Conservation (phyloP, 2,888 invertebrate species). For the Enchytraeus crypticus region DNA sequence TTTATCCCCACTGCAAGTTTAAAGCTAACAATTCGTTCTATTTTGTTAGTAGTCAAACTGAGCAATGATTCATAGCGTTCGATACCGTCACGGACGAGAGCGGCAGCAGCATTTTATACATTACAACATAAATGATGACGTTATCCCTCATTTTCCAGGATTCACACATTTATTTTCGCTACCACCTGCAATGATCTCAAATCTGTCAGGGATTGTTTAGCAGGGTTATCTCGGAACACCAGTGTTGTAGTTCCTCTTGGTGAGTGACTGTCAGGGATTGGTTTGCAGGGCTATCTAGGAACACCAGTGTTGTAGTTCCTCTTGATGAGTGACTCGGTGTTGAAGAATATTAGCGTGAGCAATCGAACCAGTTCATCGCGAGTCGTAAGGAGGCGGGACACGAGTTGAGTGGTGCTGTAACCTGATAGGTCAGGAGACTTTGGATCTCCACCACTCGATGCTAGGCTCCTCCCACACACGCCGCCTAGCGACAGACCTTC, state of each 20-base stretch:
- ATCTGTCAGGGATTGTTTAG: too few relatives aligned
- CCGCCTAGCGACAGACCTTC: background rate
- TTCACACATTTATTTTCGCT: too few relatives aligned
- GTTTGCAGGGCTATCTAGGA: slow-evolving; percentile 57
- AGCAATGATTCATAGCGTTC: too few relatives aligned
- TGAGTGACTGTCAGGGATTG: too few relatives aligned
- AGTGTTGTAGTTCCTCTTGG: slow-evolving; percentile 48
- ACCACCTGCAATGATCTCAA: too few relatives aligned
- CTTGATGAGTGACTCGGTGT: slow-evolving; percentile 20
- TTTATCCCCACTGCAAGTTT: too few relatives aligned
- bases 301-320: slow-evolving; percentile 58
- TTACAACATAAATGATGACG: too few relatives aligned
- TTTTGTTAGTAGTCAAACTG: too few relatives aligned
- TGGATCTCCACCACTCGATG: background rate
- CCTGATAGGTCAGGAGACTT: slow-evolving; percentile 17
- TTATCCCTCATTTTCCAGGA: too few relatives aligned
- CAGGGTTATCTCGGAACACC: slow-evolving; percentile 62
- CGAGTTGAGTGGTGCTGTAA: slow-evolving; percentile 27
- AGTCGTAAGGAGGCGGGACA: slow-evolving; percentile 31
- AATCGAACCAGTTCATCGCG: slow-evolving; percentile 28
- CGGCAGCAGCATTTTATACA: too few relatives aligned
- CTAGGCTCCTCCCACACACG: background rate
- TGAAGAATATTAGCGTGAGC: slow-evolving; percentile 21
- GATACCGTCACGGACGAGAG: too few relatives aligned
- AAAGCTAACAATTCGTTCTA: too few relatives aligned